Conservation (phyloP, 2,113 vertebrate species). For the Tenrec ecaudatus region DNA sequence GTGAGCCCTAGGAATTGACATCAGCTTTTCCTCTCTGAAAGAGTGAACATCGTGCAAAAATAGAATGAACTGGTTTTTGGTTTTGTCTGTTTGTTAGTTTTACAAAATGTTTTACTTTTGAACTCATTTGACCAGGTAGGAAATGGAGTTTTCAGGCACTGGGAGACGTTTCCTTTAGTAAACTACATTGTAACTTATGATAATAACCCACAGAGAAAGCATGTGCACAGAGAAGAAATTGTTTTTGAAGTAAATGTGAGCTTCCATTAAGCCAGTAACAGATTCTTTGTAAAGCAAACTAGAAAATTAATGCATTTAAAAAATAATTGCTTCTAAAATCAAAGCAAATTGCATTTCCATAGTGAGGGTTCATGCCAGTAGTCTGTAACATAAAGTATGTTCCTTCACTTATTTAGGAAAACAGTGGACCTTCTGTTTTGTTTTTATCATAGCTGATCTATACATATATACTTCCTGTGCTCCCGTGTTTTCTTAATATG, state of each 20-base stretch:
- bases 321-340: conserved; percentile 9
- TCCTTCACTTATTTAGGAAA: not conserved
- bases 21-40: not conserved
- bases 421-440: not conserved
- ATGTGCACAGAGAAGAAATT: conserved; percentile 33
- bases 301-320: conserved; percentile 45
- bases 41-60: not conserved
- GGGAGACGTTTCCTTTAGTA: conserved; percentile 1
- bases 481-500: not conserved
- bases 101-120: not conserved
- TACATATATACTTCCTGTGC: not conserved
- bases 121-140: conserved; percentile 4
- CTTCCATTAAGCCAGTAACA: not conserved
- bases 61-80: not conserved
- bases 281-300: conserved; percentile 35
- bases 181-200: conserved; percentile 51
- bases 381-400: not conserved
- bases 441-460: not conserved
- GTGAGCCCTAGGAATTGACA: not conserved
- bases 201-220: not conserved
- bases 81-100: too few species aligned
- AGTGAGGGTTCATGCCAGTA: not conserved
- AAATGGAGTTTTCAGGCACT: not conserved
- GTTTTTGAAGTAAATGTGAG: conserved; percentile 52
- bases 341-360: not conserved